Base-by-base conservation (phyloP, 2,888 invertebrate species). In the Reticulitermes lucifugus region DNA sequence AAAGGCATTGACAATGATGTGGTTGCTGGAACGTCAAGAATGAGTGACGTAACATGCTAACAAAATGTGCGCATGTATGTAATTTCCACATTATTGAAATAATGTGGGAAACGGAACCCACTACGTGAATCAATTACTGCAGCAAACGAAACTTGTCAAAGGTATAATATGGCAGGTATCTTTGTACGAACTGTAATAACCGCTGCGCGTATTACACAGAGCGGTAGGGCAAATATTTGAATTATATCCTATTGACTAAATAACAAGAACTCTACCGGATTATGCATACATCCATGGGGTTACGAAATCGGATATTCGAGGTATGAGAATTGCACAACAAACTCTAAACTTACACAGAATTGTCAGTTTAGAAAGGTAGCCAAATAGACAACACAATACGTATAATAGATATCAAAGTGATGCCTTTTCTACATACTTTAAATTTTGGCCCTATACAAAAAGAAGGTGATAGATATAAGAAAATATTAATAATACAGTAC, bases 11-110 rank as follows among this genome's bases (percentile, higher is more conserved):
- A 25, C 7, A 25, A 65, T 65, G 65, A 65, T 25, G 65, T n/a
- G 65, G 65, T 65, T 65, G n/a, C 65, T 25, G 25, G n/a, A 65
- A 65, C 65, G 65, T 65, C 65, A 65, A n/a, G 65, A 65, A 65
- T 65, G 65, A 65, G n/a, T 65, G 65, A 65, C 65, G 65, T 65
- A n/a, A 65, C 65, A 65, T 65, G n/a, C n/a, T 65, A 25, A 65
- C 65, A n/a, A 65, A 65, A 25, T 65, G 65, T 12, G 65, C n/a
- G 0, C 25, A 25, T 25, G 65, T 65, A n/a, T 65, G 65, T 65
- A 65, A 25, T 65, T 25, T 25, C 25, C 25, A 65, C 25, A 65
- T 65, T 65, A 65, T 65, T 65, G 25, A 25, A 65, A 65, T 65
- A 65, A 65, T 65, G 25, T n/a, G 65, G 65, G 65, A 65, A 65